These are phyloP conservation scores for Omphaloscelis lunosa DNA, from an alignment of 2,888 invertebrate species.

Conservation along the genomic window DNA sequence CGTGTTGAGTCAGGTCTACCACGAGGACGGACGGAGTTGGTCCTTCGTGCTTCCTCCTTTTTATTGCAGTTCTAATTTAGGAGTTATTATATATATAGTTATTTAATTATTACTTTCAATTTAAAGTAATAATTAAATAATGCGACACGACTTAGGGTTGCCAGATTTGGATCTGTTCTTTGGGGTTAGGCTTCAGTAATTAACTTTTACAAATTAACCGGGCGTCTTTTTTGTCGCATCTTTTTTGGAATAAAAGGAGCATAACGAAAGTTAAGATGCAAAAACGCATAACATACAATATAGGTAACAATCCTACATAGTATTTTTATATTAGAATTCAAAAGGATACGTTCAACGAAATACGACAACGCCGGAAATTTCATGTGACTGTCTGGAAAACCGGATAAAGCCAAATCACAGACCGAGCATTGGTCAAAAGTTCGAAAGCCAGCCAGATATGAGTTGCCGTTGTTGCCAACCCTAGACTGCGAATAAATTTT, in stretches of 20 bases:
- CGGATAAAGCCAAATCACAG: conserved; percentile 49
- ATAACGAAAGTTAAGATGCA: neutral
- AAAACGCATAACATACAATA: neutral
- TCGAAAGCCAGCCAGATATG: conserved; percentile 18
- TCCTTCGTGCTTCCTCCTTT: conserved; percentile 23
- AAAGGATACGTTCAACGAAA: conserved; percentile 43
- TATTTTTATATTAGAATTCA: conserved; percentile 10
- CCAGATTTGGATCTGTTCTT: neutral
- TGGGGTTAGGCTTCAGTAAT: neutral
- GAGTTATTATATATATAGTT: too few relatives aligned
- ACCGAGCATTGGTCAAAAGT: conserved; percentile 29
- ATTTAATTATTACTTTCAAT: too few relatives aligned
- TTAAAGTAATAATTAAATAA: conserved; percentile 30
- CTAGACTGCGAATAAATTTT: conserved; percentile 44
- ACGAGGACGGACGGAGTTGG: conserved; percentile 18
- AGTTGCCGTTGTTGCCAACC: conserved; percentile 25
- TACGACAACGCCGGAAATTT: conserved; percentile 54
- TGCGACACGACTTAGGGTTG: conserved; percentile 32
- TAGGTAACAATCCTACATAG: neutral
- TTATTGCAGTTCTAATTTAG: conserved; percentile 23
- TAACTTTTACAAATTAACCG: neutral
- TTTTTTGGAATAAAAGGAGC: neutral
- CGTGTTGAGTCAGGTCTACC: conserved; percentile 48
- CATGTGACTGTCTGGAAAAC: conserved; percentile 55
- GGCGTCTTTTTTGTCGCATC: neutral